Conservation (phyloP, 2,797 vertebrate genomes). For the Spondyliosoma cantharus region DNA sequence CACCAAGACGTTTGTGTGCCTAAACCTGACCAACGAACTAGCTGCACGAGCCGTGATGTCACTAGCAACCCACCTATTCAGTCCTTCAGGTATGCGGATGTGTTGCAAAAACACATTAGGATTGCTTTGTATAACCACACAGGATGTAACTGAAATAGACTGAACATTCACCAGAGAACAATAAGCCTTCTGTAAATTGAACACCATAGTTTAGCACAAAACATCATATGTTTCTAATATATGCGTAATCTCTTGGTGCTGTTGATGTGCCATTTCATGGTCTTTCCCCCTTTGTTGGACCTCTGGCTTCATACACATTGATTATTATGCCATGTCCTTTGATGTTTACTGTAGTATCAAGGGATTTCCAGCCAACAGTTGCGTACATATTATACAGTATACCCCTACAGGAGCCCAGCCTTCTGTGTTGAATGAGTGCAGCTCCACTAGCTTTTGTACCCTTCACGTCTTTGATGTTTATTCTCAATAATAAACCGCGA, state of each 20-base stretch:
- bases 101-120: neutral
- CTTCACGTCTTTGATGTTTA: conserved; percentile 48
- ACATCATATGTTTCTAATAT: neutral
- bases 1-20: no score
- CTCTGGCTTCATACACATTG: conserved; percentile 26
- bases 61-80: no score
- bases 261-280: neutral
- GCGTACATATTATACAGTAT: conserved; percentile 7
- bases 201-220: neutral
- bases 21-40: no score
- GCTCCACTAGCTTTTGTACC: conserved; percentile 17
- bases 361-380: conserved; percentile 21
- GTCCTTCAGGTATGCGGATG: no score
- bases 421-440: conserved; percentile 15
- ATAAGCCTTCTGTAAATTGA: neutral
- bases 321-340: conserved; percentile 45
- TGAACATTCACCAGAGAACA: neutral
- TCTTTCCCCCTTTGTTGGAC: conserved; percentile 2
- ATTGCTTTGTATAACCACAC: conserved; percentile 5
- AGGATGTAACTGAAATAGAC: neutral
- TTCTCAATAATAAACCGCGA: conserved; percentile 40
- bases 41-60: no score
- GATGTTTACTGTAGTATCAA: conserved; percentile 32
- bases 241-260: neutral
- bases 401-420: neutral